Percentiles rank a stretch among this genome's conserved stretches.
phyloP scores from a whole-genome alignment of 2,888 invertebrate species.

The Nomada ferruginata region DNA sequence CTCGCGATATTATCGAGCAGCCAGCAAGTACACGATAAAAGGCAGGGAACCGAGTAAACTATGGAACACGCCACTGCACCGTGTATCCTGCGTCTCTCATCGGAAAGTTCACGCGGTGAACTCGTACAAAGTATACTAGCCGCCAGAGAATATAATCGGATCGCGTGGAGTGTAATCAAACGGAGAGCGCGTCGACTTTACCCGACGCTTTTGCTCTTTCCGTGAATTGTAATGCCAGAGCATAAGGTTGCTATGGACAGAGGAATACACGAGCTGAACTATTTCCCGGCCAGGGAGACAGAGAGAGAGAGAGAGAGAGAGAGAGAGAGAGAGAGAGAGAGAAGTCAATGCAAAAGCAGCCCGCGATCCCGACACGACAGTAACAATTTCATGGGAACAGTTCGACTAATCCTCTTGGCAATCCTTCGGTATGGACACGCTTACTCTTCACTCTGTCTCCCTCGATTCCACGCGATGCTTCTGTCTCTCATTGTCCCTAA shows the following conservation, averaged over 20 bases:
- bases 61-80: background rate
- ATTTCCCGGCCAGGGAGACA: constrained; percentile 45
- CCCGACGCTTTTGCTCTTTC: constrained; percentile 31
- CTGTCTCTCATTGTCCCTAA: constrained; percentile 26
- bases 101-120: constrained; percentile 19
- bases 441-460: constrained; percentile 36
- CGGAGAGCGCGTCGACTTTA: constrained; percentile 60
- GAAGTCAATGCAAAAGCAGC: constrained; percentile 50
- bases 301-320: background rate
- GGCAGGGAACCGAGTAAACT: background rate
- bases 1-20: background rate
- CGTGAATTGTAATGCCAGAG: constrained; percentile 58
- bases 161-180: constrained; percentile 64
- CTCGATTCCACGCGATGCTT: background rate
- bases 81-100: background rate
- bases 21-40: background rate
- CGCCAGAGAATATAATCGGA: constrained; percentile 62
- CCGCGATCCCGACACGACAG: constrained; percentile 27
- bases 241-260: constrained; percentile 58
- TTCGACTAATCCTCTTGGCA: constrained; percentile 62
- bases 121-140: constrained; percentile 36
- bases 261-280: constrained; percentile 24
- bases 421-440: constrained; percentile 46
- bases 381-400: constrained; percentile 57
- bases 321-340: no score